Conservation (phyloP, 2,113 vertebrate species). For the Sebastes fasciatus region DNA sequence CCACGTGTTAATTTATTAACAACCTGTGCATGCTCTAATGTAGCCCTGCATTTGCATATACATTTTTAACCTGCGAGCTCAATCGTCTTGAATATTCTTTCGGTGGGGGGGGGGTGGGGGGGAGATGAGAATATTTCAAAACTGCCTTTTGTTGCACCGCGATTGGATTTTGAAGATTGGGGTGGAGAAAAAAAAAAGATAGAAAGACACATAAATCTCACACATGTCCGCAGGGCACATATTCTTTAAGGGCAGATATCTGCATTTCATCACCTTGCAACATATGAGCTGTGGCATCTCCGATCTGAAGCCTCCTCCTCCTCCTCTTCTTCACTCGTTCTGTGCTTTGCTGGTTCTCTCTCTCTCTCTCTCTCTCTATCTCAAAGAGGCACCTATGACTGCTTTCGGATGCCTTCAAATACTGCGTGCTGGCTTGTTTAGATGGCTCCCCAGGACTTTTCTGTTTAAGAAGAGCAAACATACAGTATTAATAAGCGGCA, state of each 20-base stretch:
- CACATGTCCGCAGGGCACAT: constrained; percentile 77
- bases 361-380: constrained; percentile 7
- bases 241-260: constrained; percentile 81
- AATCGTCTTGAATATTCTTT: constrained; percentile 82
- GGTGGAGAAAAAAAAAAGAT: constrained; percentile 19
- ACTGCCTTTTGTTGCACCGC: constrained; percentile 70
- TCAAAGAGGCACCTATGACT: constrained; percentile 56
- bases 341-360: background rate
- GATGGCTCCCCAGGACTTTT: constrained; percentile 47
- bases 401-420: constrained; percentile 60
- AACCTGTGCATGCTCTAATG: constrained; percentile 90
- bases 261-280: constrained; percentile 78
- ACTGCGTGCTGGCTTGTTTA: constrained; percentile 63
- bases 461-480: constrained; percentile 63
- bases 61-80: constrained; percentile 87
- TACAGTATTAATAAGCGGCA: constrained; percentile 69
- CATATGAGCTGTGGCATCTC: constrained; percentile 73
- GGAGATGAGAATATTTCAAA: constrained; percentile 70
- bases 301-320: constrained; percentile 61
- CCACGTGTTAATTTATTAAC: constrained; percentile 92
- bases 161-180: constrained; percentile 77
- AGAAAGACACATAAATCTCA: constrained; percentile 74
- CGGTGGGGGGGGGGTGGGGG: constrained; percentile 2
- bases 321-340: constrained; percentile 55
- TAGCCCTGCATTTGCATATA: constrained; percentile 86